A percentile compares a stretch with the other conserved stretches of the same genome.
Conservation (phyloP, 2,888 invertebrate species). For the Hemaris fuciformis region DNA sequence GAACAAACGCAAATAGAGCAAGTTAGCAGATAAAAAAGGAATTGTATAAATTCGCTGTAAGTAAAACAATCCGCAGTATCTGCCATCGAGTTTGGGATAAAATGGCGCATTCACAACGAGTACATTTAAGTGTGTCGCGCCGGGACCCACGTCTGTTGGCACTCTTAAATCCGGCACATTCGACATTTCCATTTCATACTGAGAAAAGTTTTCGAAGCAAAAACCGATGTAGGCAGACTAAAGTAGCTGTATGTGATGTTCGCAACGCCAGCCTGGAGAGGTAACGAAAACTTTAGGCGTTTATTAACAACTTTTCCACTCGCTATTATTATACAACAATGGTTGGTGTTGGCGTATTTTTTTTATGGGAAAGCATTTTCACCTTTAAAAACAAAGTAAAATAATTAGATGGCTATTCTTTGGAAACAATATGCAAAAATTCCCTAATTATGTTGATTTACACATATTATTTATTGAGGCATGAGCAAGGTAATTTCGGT, state of each 20-base stretch:
- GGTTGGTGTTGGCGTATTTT: not conserved
- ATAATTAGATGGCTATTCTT: too few species aligned
- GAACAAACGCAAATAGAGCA: not conserved
- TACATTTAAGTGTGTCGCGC: constrained; percentile 42
- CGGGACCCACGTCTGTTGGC: constrained; percentile 33
- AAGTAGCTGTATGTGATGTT: not conserved
- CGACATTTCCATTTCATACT: constrained; percentile 44
- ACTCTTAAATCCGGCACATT: constrained; percentile 44
- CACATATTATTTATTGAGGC: too few species aligned
- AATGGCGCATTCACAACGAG: constrained; percentile 31
- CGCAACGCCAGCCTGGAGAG: not conserved
- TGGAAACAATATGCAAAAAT: too few species aligned
- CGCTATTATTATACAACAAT: not conserved
- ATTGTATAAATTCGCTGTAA: not conserved
- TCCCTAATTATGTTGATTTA: too few species aligned
- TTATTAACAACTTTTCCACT: not conserved
- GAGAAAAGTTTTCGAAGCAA: constrained; percentile 41
- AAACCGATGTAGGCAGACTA: constrained; percentile 32
- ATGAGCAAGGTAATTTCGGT: too few species aligned
- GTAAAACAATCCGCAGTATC: constrained; percentile 23
- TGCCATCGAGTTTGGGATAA: constrained; percentile 29
- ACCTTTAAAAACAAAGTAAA: too few species aligned
- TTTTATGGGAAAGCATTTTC: not conserved
- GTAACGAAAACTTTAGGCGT: constrained; percentile 1
- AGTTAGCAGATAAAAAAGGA: not conserved